Evolutionary conservation across 2,113 vertebrate genomes (phyloP), one percentile per base, ranked within the genome.

Genomic region (Furnarius figulus): DNA sequence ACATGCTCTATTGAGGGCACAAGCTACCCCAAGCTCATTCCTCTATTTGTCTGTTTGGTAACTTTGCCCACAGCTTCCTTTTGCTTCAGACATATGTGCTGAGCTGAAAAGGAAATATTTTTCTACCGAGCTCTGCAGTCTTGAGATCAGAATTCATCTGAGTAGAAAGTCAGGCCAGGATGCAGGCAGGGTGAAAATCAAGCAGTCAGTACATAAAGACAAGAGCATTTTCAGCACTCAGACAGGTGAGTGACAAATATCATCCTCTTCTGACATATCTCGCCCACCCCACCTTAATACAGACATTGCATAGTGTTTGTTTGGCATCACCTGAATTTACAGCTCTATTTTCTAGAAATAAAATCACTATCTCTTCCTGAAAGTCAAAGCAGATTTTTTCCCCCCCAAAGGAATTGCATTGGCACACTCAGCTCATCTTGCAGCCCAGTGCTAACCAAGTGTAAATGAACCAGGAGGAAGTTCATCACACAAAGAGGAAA

Each of bases 291-390:
- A 87, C 85, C 70, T 72, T 78, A 78, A 92, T 33, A 35, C 40
- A 83, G 73, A 94, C 76, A 79, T 59, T 58, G 49, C 37, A 22
- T 14, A 66, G 61, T 20, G 18, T 75, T 92, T 92, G 42, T 78
- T 93, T 92, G 85, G 73, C 83, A 78, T 52, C 78, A 87, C 14
- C 33, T 3, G 6, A 33, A 68, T 92, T 96, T 96, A 89, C 70
- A 85, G 80, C 86, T 95, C 86, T 89, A 30, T 88, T 94, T 96
- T 72, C 76, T 75, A 87, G 77, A 75, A 92, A 90, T 72, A 84
- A 92, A 90, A 52, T 76, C 83, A 72, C 73, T 66, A 7, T 40
- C 33, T 92, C 61, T 85, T 37, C 61, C 66, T 89, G 65, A 37
- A 89, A 90, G 66, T 56, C 73, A 89, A 68, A 92, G 76, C 40